phyloP scores from a whole-genome alignment of 2,797 vertebrate genomes.

The Micromesistius poutassou region DNA sequence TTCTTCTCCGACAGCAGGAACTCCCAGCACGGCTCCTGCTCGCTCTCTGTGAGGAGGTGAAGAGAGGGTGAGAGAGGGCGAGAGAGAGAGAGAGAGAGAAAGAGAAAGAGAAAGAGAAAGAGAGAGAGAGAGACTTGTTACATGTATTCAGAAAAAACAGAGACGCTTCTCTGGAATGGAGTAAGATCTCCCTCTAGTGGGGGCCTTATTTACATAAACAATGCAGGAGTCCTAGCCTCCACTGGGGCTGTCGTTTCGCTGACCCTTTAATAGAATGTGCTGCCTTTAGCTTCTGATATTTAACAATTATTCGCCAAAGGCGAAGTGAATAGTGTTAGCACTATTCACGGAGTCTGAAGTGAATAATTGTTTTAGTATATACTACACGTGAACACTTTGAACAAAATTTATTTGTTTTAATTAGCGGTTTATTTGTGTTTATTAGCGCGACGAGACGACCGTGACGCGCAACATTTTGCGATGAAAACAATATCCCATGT shows the following conservation, averaged over 20 bases:
- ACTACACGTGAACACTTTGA: too few species aligned
- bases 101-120: not conserved
- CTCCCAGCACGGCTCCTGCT: slow-evolving; percentile 86
- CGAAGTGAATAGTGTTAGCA: too few species aligned
- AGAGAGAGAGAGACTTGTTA: not conserved
- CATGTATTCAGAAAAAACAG: not conserved
- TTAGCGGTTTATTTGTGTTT: too few species aligned
- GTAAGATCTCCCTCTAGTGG: slow-evolving; percentile 62
- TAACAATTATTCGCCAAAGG: too few species aligned
- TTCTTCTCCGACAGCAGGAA: slow-evolving; percentile 84
- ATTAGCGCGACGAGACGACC: too few species aligned
- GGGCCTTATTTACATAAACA: slow-evolving; percentile 32
- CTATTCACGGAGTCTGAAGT: too few species aligned
- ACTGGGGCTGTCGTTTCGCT: not conserved
- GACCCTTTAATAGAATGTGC: not conserved
- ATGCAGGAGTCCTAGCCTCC: not conserved
- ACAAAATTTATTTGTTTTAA: too few species aligned
- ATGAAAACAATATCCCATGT: too few species aligned
- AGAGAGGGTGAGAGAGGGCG: slow-evolving; percentile 29
- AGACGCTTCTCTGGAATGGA: not conserved
- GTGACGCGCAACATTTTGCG: too few species aligned
- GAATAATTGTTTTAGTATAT: too few species aligned
- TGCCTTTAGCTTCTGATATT: not conserved
- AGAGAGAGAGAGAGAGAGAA: not conserved
- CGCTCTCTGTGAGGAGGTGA: slow-evolving; percentile 78